These are phyloP conservation scores for Paramuricea clavata DNA, from an alignment of 92 coral and sea anemone genomes.

Conservation along the genomic window DNA sequence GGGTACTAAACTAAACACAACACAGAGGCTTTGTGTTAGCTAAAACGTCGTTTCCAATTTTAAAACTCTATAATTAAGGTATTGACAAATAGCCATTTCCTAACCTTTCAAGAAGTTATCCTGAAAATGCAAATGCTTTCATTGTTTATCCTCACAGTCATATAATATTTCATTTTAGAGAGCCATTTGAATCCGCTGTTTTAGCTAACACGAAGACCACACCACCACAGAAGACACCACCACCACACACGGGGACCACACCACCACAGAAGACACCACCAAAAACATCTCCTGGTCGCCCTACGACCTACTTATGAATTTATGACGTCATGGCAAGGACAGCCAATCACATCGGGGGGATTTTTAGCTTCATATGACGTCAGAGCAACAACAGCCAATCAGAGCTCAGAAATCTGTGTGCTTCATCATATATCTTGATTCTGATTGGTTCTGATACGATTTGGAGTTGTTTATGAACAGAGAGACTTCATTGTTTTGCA, in stretches of 20 bases:
- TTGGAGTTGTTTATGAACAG: background rate
- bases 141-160: background rate
- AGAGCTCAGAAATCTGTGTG: background rate
- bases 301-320: background rate
- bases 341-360: slow-evolving; percentile 6
- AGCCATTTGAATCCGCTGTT: slow-evolving; percentile 32
- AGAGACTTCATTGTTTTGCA: too few relatives aligned
- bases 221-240: slow-evolving; percentile 6
- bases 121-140: too few relatives aligned
- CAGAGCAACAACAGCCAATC: background rate
- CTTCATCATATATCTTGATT: background rate
- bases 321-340: background rate
- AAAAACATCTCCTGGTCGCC: slow-evolving; percentile 36
- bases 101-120: too few relatives aligned
- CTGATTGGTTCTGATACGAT: background rate
- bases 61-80: too few relatives aligned
- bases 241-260: too few relatives aligned
- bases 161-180: slow-evolving; percentile 25
- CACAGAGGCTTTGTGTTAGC: background rate
- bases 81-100: too few relatives aligned
- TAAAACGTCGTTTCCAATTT: background rate
- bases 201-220: slow-evolving; percentile 9
- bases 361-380: background rate
- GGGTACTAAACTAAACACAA: too few relatives aligned
- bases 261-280: background rate